Percentiles rank a stretch among this genome's conserved stretches.
These are phyloP conservation scores for Drosophila pseudoobscura DNA, from an alignment of 1,140 invertebrate genomes.

Conservation along the genomic window DNA sequence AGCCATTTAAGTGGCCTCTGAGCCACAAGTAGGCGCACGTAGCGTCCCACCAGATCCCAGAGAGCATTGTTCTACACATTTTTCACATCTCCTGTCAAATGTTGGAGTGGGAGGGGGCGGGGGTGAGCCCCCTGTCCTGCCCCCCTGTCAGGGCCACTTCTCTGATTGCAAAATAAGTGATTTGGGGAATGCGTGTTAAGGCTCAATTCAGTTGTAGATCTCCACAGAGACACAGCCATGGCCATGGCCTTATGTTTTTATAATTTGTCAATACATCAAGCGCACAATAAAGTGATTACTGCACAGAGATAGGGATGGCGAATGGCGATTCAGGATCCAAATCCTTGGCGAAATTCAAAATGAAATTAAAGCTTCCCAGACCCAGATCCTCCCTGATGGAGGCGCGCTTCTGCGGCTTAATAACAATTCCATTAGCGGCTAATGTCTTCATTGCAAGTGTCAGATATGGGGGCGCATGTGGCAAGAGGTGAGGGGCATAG, in stretches of 20 bases:
- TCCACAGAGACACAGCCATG: neutral
- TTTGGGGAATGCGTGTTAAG: slow-evolving; percentile 61
- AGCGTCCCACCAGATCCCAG: slow-evolving; percentile 11
- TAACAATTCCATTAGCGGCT: slow-evolving; percentile 81
- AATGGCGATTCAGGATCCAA: neutral
- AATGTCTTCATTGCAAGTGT: slow-evolving; percentile 82
- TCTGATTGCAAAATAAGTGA: slow-evolving; percentile 77
- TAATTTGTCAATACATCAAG: slow-evolving; percentile 80
- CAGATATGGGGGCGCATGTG: slow-evolving; percentile 65
- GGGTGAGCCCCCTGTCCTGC: slow-evolving; percentile 33
- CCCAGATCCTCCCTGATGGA: slow-evolving; percentile 14
- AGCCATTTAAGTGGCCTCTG: slow-evolving; percentile 66
- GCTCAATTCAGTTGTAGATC: slow-evolving; percentile 43
- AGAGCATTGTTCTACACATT: slow-evolving; percentile 66
- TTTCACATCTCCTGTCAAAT: slow-evolving; percentile 68
- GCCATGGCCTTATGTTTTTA: slow-evolving; percentile 55
- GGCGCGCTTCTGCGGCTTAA: slow-evolving; percentile 64
- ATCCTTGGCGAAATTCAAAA: slow-evolving; percentile 46
- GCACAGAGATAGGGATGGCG: slow-evolving; percentile 1
- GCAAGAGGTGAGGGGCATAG: too few relatives aligned
- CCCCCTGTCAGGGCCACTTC: slow-evolving; percentile 26
- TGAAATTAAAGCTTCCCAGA: slow-evolving; percentile 68
- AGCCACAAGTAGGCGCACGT: slow-evolving; percentile 50
- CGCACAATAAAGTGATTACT: slow-evolving; percentile 78
- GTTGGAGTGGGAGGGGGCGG: neutral